phyloP scores from a whole-genome alignment of 2,113 vertebrate genomes.

The Plecotus auritus region DNA sequence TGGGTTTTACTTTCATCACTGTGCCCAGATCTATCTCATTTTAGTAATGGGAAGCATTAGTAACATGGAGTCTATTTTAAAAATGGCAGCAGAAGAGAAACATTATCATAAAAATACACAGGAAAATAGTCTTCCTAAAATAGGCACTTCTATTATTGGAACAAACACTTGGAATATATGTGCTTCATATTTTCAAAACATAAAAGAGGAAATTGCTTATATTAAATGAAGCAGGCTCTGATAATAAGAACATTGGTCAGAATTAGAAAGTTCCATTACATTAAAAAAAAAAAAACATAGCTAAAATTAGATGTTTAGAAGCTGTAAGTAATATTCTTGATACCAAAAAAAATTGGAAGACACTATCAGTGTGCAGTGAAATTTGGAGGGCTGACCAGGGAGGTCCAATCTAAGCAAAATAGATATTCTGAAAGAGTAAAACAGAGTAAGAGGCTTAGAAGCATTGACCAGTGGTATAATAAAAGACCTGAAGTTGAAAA shows the following conservation, averaged over 20 bases:
- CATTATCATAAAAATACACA: not conserved
- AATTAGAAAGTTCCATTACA: not conserved
- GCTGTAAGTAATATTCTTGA: not conserved
- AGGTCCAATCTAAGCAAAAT: not conserved
- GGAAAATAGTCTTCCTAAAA: slow-evolving; percentile 23
- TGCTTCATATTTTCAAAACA: slow-evolving; percentile 6
- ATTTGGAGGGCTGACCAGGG: not conserved
- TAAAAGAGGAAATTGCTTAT: not conserved
- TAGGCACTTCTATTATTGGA: slow-evolving; percentile 17
- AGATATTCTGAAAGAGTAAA: not conserved
- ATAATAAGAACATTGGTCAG: slow-evolving; percentile 13
- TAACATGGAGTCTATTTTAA: not conserved
- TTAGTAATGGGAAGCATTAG: not conserved
- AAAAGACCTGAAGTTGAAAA: not conserved
- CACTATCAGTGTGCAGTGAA: not conserved
- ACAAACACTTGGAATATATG: not conserved
- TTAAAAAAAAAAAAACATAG: not conserved
- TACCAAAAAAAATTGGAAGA: slow-evolving; percentile 12
- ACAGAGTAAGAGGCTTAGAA: not conserved
- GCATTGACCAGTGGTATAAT: not conserved
- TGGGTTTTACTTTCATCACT: not conserved
- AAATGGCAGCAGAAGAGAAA: not conserved
- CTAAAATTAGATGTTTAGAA: not conserved
- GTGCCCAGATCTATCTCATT: not conserved
- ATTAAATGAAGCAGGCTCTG: not conserved